Evolutionary conservation across 2,888 invertebrate species (phyloP), one percentile per base, ranked within the genome.

Genomic region (Xanthorhoe designata): DNA sequence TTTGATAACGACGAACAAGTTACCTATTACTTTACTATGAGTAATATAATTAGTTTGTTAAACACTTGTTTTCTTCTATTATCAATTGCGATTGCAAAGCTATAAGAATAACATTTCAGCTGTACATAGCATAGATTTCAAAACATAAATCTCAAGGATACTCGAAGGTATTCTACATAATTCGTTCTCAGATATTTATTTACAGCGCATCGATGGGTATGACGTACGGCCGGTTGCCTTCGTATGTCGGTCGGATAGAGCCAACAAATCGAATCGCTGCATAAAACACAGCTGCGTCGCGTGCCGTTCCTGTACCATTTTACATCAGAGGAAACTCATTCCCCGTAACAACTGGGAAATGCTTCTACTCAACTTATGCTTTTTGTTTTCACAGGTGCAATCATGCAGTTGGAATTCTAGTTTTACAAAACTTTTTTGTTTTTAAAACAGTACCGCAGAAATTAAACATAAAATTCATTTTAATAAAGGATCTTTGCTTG

Each of bases 231-330:
- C 32, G 75, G 71, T 69, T 74, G 74, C 68, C 78, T 75, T 73
- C 74, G 77, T 75, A 72, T 73, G 73, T 70, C 75, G 74, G 74
- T 71, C 75, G 78, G 80, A 78, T 79, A 72, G 71, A 77, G 75
- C 75, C 71, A 75, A 77, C 75, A 80, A 84, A 82, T 83, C 75
- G 78, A 74, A 80, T 80, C 78, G 79, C 71, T 76, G 74, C 72
- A 73, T 71, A 72, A 73, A 77, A 73, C 70, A 72, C 72, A 78
- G 77, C 73, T 73, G 71, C 69, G 65, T 57, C 68, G 62, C 32
- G 57, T 52, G 59, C 68, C 73, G 70, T 56, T 71, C 64, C 66
- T 56, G 56, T 64, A 64, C 64, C 62, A 24, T 71, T 70, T 58
- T 58, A 64, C 62, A 62, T 65, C 18, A 50, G 54, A 64, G 45